Evolutionary conservation across 2,113 vertebrate genomes (phyloP).

Genomic region (Silurus meridionalis): DNA sequence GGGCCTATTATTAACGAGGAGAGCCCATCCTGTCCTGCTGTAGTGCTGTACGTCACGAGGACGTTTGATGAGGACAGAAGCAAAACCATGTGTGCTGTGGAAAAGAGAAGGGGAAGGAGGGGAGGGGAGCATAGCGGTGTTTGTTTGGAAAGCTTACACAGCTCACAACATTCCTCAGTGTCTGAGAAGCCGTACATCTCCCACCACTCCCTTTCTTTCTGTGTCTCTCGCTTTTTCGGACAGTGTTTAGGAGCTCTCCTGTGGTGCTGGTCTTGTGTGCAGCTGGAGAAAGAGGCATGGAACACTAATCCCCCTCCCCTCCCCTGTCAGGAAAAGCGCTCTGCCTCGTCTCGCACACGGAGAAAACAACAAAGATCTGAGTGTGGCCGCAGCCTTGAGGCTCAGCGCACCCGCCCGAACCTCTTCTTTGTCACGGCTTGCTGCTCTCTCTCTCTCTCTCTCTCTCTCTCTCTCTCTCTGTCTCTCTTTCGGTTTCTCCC

Average conservation of each 20-base stretch:
- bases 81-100: slow-evolving; percentile 35
- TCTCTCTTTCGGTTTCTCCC: slow-evolving; percentile 1
- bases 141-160: slow-evolving; percentile 55
- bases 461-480: slow-evolving; percentile 61
- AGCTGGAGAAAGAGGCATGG: slow-evolving; percentile 73
- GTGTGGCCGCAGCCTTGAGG: slow-evolving; percentile 76
- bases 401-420: slow-evolving; percentile 72
- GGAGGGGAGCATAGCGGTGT: slow-evolving; percentile 40
- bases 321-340: slow-evolving; percentile 72
- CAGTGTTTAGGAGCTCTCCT: slow-evolving; percentile 71
- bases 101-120: neutral
- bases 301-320: slow-evolving; percentile 72
- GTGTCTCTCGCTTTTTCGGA: slow-evolving; percentile 56
- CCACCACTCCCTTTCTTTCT: slow-evolving; percentile 16
- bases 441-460: slow-evolving; percentile 63
- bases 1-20: neutral
- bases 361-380: slow-evolving; percentile 79
- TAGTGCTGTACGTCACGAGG: neutral
- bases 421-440: slow-evolving; percentile 75
- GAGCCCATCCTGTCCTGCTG: slow-evolving; percentile 15
- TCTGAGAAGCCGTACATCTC: slow-evolving; percentile 60
- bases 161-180: slow-evolving; percentile 61
- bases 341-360: slow-evolving; percentile 70
- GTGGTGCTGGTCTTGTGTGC: slow-evolving; percentile 71
- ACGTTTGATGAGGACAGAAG: neutral